These are phyloP conservation scores for Trinorchestia longiramus DNA, from an alignment of 1,140 invertebrate species.

Conservation along the genomic window DNA sequence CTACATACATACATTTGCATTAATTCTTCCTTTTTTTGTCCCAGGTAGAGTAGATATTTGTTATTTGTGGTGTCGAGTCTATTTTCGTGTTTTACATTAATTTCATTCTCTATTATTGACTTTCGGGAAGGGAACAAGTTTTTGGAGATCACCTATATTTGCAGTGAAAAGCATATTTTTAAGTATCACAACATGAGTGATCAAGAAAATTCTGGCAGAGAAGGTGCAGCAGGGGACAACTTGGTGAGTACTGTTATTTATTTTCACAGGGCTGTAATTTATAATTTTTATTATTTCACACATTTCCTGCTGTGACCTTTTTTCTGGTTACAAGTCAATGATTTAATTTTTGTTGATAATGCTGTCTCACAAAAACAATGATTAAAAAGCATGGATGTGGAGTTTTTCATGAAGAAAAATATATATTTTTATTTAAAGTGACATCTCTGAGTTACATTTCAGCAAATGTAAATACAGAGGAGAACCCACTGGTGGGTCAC, in stretches of 20 bases:
- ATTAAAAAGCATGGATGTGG: too few relatives aligned
- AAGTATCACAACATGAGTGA: neutral
- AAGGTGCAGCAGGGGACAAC: neutral
- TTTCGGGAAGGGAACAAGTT: neutral
- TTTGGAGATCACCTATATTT: neutral
- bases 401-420: neutral
- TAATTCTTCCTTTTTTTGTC: neutral
- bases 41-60: neutral
- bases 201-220: neutral
- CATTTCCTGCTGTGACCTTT: neutral
- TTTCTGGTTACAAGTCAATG: too few relatives aligned
- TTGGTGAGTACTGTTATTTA: neutral
- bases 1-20: neutral
- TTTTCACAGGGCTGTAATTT: too few relatives aligned
- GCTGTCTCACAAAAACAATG: too few relatives aligned
- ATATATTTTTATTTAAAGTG: neutral
- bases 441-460: too few relatives aligned
- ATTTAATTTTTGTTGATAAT: too few relatives aligned
- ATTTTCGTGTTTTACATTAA: neutral
- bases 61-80: neutral
- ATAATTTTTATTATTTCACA: neutral
- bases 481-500: too few relatives aligned
- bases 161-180: neutral
- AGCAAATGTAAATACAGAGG: too few relatives aligned
- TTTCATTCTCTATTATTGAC: neutral